Percentiles rank a stretch among this genome's conserved stretches.
Conservation (phyloP, 1,140 invertebrate genomes). For the Doryteuthis pealeii region DNA sequence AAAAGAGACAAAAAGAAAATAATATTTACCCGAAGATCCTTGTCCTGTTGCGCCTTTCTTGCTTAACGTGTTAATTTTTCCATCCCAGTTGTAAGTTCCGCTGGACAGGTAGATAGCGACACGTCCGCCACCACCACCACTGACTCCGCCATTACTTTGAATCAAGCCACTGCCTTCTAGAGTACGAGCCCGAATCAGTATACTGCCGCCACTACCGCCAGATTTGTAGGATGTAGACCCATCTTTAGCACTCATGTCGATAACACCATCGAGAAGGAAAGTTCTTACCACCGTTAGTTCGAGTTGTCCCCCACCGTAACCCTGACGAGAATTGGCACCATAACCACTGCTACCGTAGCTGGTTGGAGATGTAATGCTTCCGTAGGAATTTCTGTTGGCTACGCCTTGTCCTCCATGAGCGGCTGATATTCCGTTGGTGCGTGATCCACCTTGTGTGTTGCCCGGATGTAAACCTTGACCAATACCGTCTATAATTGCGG, state of each 20-base stretch:
- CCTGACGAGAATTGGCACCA: slow-evolving; percentile 24
- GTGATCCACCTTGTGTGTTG: slow-evolving; percentile 30
- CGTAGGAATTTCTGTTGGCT: slow-evolving; percentile 31
- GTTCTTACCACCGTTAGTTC: slow-evolving; percentile 24
- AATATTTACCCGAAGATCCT: not conserved
- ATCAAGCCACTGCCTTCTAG: slow-evolving; percentile 33
- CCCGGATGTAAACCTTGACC: slow-evolving; percentile 30
- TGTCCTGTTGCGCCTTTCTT: not conserved
- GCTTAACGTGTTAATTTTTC: not conserved
- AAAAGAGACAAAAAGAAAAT: too few relatives aligned
- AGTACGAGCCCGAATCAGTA: slow-evolving; percentile 27
- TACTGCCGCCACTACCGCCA: slow-evolving; percentile 41
- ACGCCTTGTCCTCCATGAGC: slow-evolving; percentile 38
- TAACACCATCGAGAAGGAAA: slow-evolving; percentile 35
- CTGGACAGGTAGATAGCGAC: slow-evolving; percentile 28
- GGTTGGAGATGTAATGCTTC: slow-evolving; percentile 34
- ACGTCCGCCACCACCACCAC: slow-evolving; percentile 41
- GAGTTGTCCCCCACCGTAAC: slow-evolving; percentile 44
- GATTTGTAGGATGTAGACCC: slow-evolving; percentile 6
- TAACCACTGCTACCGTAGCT: slow-evolving; percentile 44
- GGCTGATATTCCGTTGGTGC: slow-evolving; percentile 24
- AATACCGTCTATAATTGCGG: slow-evolving; percentile 32
- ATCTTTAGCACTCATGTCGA: slow-evolving; percentile 37
- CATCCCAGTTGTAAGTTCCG: not conserved
- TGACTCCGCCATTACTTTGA: slow-evolving; percentile 32